Percentiles rank a stretch among this genome's conserved stretches.
These are phyloP conservation scores for Papilio glaucus DNA, from an alignment of 1,140 invertebrate genomes.

Conservation along the genomic window DNA sequence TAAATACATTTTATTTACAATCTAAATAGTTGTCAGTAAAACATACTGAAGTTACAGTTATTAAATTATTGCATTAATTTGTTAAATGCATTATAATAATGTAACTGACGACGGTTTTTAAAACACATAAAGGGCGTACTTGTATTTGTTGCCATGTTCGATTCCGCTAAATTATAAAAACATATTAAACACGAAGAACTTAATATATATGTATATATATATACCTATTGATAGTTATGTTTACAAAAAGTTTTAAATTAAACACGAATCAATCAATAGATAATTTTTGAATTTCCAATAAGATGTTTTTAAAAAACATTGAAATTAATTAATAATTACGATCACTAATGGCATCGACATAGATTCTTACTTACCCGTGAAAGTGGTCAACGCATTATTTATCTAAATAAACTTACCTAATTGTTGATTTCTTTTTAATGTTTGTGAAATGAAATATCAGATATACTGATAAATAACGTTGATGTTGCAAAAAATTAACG, in stretches of 20 bases:
- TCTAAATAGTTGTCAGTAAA: no score
- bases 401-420: constrained; percentile 1
- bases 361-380: constrained; percentile 12
- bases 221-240: not conserved
- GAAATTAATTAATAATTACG: constrained; percentile 3
- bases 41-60: no score
- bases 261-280: not conserved
- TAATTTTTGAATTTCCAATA: constrained; percentile 8
- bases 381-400: constrained; percentile 6
- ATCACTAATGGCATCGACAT: constrained; percentile 13
- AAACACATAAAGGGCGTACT: not conserved
- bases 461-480: not conserved
- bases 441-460: constrained; percentile 6
- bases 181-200: not conserved
- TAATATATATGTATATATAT: not conserved
- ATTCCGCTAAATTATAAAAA: not conserved
- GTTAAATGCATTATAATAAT: no score
- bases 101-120: not conserved
- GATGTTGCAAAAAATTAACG: not conserved
- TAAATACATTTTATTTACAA: no score
- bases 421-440: constrained; percentile 11
- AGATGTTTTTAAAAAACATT: not conserved
- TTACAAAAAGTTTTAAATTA: not conserved
- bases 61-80: no score
- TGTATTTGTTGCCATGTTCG: not conserved